phyloP scores from a whole-genome alignment of 2,797 vertebrate genomes.

The Rachycentron canadum region DNA sequence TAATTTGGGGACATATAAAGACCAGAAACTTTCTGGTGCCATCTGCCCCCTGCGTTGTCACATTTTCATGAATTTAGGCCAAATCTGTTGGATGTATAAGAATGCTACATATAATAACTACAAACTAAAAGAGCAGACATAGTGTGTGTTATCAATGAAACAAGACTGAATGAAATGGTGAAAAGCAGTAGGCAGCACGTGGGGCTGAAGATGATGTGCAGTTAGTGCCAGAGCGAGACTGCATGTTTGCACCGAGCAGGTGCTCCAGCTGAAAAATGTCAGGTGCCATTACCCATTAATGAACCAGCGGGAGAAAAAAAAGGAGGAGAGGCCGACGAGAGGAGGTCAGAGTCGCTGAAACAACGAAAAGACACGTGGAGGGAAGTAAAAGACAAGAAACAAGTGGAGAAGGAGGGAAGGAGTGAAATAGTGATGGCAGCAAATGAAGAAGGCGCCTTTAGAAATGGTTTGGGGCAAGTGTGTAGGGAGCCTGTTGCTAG shows the following conservation, averaged over 20 bases:
- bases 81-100: not conserved
- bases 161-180: conserved; percentile 11
- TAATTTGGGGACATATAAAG: not conserved
- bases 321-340: conserved; percentile 18
- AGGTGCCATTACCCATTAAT: conserved; percentile 41
- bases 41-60: not conserved
- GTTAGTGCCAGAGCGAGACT: conserved; percentile 17
- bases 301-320: conserved; percentile 1
- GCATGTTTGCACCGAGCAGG: conserved; percentile 37
- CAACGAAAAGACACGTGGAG: conserved; percentile 42
- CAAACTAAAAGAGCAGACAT: not conserved
- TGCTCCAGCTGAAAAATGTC: conserved; percentile 50
- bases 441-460: conserved; percentile 66
- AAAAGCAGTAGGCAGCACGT: conserved; percentile 4
- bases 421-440: conserved; percentile 51
- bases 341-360: conserved; percentile 32
- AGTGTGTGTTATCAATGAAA: not conserved
- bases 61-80: not conserved
- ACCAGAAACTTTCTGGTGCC: not conserved
- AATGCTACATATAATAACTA: conserved; percentile 4
- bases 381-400: conserved; percentile 28
- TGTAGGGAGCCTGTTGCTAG: conserved; percentile 88
- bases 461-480: conserved; percentile 80
- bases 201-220: conserved; percentile 13
- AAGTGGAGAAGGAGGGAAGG: conserved; percentile 21